Evolutionary conservation across 2,888 invertebrate genomes (phyloP), one percentile per base, ranked within the genome.

Genomic region (Orchesella flavescens): DNA sequence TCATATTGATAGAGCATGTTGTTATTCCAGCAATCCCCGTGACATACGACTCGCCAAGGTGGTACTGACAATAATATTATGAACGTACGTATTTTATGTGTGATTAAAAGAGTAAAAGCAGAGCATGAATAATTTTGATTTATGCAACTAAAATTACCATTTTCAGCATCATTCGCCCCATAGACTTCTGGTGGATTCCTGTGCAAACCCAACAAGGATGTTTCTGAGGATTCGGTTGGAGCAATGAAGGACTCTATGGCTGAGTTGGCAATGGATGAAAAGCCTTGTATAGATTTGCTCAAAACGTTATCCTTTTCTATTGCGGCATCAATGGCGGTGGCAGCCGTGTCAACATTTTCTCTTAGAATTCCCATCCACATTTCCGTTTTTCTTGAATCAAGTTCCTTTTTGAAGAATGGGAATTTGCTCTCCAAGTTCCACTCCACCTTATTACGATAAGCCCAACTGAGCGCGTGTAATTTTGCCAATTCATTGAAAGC

Each of bases 21-120:
- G 74, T 87, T 87, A 9, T 55, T 55, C 86, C 87, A 87, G 17
- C 66, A 63, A 53, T 87, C 87, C 9, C 86, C 86, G 49, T 87
- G 86, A 46, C 57, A 44, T 4, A 78, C 71, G 9, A 85, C 78
- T 3, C 23, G 43, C 86, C 87, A 87, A 4, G 82, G 82, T n/a
- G 43, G 84, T 85, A 24, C 21, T 9, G 59, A 7, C n/a, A 10
- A 68, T 49, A 49, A 49, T 12, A 9, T 12, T 49, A n/a, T n/a
- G n/a, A n/a, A n/a, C n/a, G n/a, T n/a, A n/a, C n/a, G n/a, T n/a
- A n/a, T n/a, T n/a, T n/a, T n/a, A n/a, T n/a, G n/a, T n/a, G n/a
- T n/a, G n/a, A n/a, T n/a, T n/a, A n/a, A n/a, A n/a, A n/a, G n/a
- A n/a, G n/a, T n/a, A n/a, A n/a, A n/a, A n/a, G n/a, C n/a, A n/a